Evolutionary conservation across 2,797 vertebrate species (phyloP).

Genomic region (Fringilla coelebs): DNA sequence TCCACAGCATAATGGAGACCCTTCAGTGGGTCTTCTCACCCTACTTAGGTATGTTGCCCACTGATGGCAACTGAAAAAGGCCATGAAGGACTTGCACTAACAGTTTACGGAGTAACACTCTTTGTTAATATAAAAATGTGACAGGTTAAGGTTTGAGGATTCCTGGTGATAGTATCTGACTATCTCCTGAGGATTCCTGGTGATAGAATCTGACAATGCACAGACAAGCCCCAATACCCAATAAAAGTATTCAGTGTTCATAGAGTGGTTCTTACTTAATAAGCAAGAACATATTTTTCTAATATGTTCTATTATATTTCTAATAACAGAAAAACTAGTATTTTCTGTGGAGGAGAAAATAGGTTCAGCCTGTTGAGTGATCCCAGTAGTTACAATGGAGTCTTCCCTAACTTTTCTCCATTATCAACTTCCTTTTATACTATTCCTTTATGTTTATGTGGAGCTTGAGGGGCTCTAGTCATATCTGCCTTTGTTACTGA

Average conservation of each 20-base stretch:
- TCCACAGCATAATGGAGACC: not conserved
- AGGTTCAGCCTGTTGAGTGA: not conserved
- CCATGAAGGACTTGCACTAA: not conserved
- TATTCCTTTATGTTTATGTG: not conserved
- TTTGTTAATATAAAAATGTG: not conserved
- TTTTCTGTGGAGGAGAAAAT: not conserved
- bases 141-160: not conserved
- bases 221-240: not conserved
- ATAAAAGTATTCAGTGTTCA: not conserved
- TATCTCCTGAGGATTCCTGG: fast-evolving
- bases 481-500: not conserved
- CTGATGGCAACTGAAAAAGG: not conserved
- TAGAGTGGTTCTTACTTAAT: fast-evolving
- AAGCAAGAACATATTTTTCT: not conserved
- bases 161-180: not conserved
- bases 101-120: not conserved
- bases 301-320: not conserved
- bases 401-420: not conserved
- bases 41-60: not conserved
- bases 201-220: not conserved
- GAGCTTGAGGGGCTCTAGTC: not conserved
- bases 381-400: not conserved
- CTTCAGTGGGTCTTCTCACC: not conserved
- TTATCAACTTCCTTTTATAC: not conserved
- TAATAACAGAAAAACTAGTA: not conserved